phyloP scores from a whole-genome alignment of 2,888 invertebrate genomes.

The Drosophila ustulata region DNA sequence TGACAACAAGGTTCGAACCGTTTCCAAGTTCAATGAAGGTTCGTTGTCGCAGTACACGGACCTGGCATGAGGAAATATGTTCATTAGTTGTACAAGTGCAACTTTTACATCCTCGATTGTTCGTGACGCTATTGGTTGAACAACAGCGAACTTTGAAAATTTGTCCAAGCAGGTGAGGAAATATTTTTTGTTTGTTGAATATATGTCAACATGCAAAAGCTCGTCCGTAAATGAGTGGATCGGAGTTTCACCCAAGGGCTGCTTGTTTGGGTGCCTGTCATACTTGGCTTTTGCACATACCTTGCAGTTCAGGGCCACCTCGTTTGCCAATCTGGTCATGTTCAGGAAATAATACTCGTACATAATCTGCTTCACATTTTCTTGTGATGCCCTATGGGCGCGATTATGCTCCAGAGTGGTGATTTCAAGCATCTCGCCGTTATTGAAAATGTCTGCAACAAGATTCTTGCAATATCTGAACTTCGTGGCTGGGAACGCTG shows the following conservation, averaged over 20 bases:
- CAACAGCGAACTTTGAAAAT: constrained; percentile 20
- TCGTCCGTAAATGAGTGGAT: neutral
- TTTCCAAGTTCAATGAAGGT: neutral
- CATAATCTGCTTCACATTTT: constrained; percentile 5
- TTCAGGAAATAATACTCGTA: constrained; percentile 2
- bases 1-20: neutral
- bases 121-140: constrained; percentile 5
- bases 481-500: too few species aligned
- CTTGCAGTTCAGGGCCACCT: neutral
- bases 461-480: too few species aligned
- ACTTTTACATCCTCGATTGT: neutral
- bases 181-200: constrained; percentile 15
- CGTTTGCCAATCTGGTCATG: neutral
- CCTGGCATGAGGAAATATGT: neutral
- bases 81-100: neutral
- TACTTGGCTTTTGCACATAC: neutral
- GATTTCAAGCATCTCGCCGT: too few species aligned
- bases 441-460: too few species aligned
- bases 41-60: constrained; percentile 3
- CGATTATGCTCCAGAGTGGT: too few species aligned
- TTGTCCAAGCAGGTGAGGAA: constrained; percentile 25
- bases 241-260: neutral
- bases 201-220: constrained; percentile 19
- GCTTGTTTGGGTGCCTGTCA: neutral
- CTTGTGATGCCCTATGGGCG: neutral